Evolutionary conservation across 2,797 vertebrate genomes (phyloP), one percentile per base, ranked within the genome.

Genomic region (Adrianichthys oophorus): DNA sequence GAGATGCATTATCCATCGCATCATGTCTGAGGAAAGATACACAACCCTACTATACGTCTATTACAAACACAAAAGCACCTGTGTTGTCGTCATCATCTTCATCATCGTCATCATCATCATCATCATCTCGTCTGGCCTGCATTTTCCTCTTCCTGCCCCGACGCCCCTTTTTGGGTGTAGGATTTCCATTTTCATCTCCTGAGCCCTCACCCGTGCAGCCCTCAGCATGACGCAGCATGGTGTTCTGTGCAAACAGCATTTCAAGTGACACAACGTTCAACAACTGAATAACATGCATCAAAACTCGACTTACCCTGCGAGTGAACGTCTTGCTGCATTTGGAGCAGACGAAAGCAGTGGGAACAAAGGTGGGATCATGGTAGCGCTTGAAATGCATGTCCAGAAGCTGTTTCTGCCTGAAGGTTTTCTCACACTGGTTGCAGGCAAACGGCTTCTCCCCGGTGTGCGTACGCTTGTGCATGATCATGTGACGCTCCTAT

Each of bases 321-420:
- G 96, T 98, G 78, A 99, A 99, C 0, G 95, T 97, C 91, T 98
- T 98, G 74, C 88, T 93, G 59, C 98, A 99, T 81, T 99, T 99
- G 53, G 75, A 93, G 85, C 98, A 99, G 44, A 98, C 93, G 19
- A 98, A 99, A 64, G 95, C 95, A 4, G 96, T 96, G 59, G 96
- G 98, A 68, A 96, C 92, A 40, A 98, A 99, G 88, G 88, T 96
- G 55, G 98, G 98, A 68, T 99, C 96, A 0, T 99, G 98, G 69
- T 98, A 98, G 75, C 98, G 94, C 66, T 95, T 96, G 93, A 98
- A 99, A 86, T 99, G 98, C 95, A 98, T 98, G 76, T 99, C 97
- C 0, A 99, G 91, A 18, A 99, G 95, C 83, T 98, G 97, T 74
- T 99, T 99, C 92, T 99, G 98, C 15, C 98, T 92, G 85, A 99